Conservation (phyloP, 1,140 invertebrate species). For the Oppia nitens region DNA sequence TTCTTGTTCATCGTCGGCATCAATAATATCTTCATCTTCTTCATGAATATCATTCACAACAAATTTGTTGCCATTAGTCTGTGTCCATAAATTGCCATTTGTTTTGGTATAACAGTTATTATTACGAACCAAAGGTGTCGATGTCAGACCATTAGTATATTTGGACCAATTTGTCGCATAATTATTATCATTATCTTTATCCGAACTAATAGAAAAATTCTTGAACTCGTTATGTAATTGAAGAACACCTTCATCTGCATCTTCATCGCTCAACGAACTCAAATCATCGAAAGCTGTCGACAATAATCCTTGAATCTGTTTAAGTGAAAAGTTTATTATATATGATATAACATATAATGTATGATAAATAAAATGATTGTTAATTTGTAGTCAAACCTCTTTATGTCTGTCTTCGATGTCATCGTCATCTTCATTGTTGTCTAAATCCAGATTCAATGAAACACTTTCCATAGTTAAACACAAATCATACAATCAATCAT, state of each 20-base stretch:
- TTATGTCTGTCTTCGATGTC: not conserved
- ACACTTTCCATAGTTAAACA: not conserved
- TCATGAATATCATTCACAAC: not conserved
- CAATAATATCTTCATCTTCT: slow-evolving; percentile 3
- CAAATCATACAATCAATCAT: no score
- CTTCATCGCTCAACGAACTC: not conserved
- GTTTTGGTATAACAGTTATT: not conserved
- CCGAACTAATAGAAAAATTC: not conserved
- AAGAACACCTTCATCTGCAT: no score
- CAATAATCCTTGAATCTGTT: not conserved
- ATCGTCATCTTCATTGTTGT: not conserved
- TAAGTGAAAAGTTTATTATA: not conserved
- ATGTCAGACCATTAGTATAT: not conserved
- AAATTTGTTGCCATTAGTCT: not conserved
- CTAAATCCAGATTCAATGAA: not conserved
- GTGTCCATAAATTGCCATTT: not conserved
- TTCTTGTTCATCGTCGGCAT: slow-evolving; percentile 5
- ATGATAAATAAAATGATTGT: not conserved
- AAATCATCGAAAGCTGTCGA: slow-evolving; percentile 3
- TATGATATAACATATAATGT: not conserved
- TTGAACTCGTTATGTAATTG: not conserved
- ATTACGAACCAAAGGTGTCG: not conserved
- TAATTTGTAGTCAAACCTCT: not conserved
- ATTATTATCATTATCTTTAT: not conserved
- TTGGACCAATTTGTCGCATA: not conserved